Conservation (phyloP, 2,888 invertebrate genomes). For the Frankliniella fusca region DNA sequence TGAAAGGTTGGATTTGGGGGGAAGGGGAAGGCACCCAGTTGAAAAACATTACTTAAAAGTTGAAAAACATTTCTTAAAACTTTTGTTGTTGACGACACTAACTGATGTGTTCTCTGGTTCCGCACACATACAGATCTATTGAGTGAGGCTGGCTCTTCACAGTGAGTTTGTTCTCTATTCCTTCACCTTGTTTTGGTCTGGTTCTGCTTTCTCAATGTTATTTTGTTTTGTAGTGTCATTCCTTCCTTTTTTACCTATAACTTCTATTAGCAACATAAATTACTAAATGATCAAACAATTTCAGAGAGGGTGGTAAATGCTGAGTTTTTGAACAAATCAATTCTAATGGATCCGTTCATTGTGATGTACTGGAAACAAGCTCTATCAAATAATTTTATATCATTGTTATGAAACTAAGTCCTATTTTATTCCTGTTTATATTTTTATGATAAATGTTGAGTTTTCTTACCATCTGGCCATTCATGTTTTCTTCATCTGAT, state of each 20-base stretch:
- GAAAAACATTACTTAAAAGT: neutral
- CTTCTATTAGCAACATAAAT: neutral
- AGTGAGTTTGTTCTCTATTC: constrained; percentile 15
- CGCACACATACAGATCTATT: neutral
- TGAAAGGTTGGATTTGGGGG: neutral
- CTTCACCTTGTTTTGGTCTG: constrained; percentile 2
- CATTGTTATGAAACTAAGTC: too few relatives aligned
- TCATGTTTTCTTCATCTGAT: too few relatives aligned
- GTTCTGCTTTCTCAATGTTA: neutral
- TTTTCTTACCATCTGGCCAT: too few relatives aligned
- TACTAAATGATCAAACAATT: neutral
- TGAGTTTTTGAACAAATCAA: neutral
- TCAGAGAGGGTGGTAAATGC: neutral
- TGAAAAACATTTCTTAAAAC: neutral
- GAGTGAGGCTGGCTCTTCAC: constrained; percentile 18
- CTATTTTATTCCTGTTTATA: too few relatives aligned
- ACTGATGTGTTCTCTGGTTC: constrained; percentile 1
- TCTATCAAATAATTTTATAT: too few relatives aligned
- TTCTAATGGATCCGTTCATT: too few relatives aligned
- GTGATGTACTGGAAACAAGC: too few relatives aligned
- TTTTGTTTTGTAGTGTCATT: neutral
- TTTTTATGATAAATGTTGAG: too few relatives aligned
- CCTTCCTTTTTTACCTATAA: neutral
- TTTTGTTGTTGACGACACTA: neutral
- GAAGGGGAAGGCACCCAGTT: neutral